Evolutionary conservation across 2,113 vertebrate species (phyloP).

Genomic region (Meles meles): DNA sequence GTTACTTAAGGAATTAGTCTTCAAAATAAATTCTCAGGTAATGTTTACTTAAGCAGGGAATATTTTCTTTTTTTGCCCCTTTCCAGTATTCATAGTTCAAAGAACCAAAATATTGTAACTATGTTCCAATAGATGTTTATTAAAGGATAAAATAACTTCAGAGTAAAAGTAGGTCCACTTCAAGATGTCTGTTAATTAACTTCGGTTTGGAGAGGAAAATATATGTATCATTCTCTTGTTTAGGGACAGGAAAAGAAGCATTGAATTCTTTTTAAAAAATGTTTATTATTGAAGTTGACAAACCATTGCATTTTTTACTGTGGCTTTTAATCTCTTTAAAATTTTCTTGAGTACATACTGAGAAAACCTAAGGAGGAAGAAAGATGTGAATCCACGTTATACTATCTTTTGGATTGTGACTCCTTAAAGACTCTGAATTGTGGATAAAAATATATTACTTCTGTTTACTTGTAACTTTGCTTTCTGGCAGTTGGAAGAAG

Average conservation of each 20-base stretch:
- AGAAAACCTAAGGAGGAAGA: not conserved
- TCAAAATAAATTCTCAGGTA: not conserved
- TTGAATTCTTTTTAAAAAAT: not conserved
- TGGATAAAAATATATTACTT: conserved; percentile 65
- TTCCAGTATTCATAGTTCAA: not conserved
- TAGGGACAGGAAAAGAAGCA: not conserved
- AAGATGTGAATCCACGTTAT: not conserved
- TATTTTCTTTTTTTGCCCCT: not conserved
- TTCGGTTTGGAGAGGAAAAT: not conserved
- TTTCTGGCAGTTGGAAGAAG: conserved; percentile 78
- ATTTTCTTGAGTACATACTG: not conserved
- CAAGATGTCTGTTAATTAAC: not conserved
- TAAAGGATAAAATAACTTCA: not conserved
- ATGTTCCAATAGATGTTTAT: not conserved
- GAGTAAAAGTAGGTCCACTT: not conserved
- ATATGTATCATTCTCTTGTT: not conserved
- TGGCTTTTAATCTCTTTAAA: conserved; percentile 11
- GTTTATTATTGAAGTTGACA: not conserved
- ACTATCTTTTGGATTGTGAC: not conserved
- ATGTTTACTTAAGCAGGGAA: not conserved
- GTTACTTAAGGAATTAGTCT: conserved; percentile 1
- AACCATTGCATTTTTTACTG: not conserved
- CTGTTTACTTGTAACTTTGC: conserved; percentile 71
- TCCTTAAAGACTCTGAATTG: not conserved
- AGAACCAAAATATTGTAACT: not conserved